Evolutionary conservation across 1,140 invertebrate species (phyloP), one percentile per base, ranked within the genome.

Genomic region (Polypedilum vanderplanki): DNA sequence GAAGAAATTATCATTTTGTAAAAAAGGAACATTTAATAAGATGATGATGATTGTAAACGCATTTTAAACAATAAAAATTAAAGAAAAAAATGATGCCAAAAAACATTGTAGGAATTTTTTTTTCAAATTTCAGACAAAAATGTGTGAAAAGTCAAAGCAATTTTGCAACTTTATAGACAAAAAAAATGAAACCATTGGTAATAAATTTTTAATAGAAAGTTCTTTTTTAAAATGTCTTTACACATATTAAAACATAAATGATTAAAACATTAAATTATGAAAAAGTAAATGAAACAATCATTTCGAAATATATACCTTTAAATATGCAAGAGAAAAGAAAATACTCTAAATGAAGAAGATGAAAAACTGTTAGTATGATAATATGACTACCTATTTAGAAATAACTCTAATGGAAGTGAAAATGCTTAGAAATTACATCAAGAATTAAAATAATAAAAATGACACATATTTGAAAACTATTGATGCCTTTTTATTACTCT

Each of bases 321-420:
- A 33, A 33, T 33, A 33, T 33, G 24, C 24, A 33, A 33, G 24
- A 33, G 1, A 57, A 57, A 46, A 46, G 15, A 46, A 46, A 46
- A 46, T 46, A 12, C 12, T 57, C 12, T 12, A 57, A 57, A 57
- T 46, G 24, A 33, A 57, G n/a, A 57, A 15, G 46, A 57, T 12
- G 46, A 57, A n/a, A 57, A 57, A n/a, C 46, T 57, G 46, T 57
- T 57, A 57, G 46, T 57, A 57, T n/a, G 12, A 57, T 33, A 33
- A 33, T 57, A 57, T 57, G 12, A 57, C 46, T 57, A 57, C 46
- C 12, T n/a, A 57, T n/a, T n/a, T n/a, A 57, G 46, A 57, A 15
- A 57, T n/a, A 33, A 73, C 7, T 73, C 22, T 73, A 73, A 73
- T 73, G 22, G 22, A 73, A 73, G 40, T 40, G 22, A 73, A n/a